phyloP scores from a whole-genome alignment of 1,140 invertebrate genomes.

The Drosophila hydei region DNA sequence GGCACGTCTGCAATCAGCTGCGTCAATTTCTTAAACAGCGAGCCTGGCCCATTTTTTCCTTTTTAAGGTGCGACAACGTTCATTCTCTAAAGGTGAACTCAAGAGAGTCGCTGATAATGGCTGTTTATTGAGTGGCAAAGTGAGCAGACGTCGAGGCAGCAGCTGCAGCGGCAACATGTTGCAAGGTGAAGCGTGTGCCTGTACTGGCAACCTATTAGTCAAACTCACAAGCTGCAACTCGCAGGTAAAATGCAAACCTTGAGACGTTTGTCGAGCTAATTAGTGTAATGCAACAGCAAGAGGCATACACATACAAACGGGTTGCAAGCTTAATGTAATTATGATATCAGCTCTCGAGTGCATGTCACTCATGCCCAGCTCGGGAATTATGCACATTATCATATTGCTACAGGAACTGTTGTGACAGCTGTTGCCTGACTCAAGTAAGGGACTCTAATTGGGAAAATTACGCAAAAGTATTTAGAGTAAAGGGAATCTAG shows the following conservation, averaged over 20 bases:
- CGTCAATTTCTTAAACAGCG: conserved; percentile 15
- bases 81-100: conserved; percentile 20
- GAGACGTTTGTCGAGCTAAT: conserved; percentile 24
- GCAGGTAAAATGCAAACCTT: conserved; percentile 34
- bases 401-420: conserved; percentile 10
- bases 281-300: conserved; percentile 35
- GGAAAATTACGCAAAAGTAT: background rate
- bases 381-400: conserved; percentile 11
- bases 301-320: background rate
- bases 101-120: conserved; percentile 60
- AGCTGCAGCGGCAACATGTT: conserved; percentile 61
- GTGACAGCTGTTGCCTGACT: conserved; percentile 1
- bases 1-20: conserved; percentile 39
- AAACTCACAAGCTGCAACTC: conserved; percentile 30
- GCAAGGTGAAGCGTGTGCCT: conserved; percentile 40
- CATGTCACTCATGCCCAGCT: background rate
- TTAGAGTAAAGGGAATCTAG: too few species aligned
- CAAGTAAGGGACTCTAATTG: too few species aligned
- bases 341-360: conserved; percentile 19
- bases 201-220: conserved; percentile 28
- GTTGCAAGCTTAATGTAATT: conserved; percentile 39
- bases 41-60: conserved; percentile 10
- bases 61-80: conserved; percentile 62
- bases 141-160: conserved; percentile 37
- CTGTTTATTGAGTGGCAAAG: conserved; percentile 67